Conservation (phyloP, 2,888 invertebrate genomes). For the Amiota minor region DNA sequence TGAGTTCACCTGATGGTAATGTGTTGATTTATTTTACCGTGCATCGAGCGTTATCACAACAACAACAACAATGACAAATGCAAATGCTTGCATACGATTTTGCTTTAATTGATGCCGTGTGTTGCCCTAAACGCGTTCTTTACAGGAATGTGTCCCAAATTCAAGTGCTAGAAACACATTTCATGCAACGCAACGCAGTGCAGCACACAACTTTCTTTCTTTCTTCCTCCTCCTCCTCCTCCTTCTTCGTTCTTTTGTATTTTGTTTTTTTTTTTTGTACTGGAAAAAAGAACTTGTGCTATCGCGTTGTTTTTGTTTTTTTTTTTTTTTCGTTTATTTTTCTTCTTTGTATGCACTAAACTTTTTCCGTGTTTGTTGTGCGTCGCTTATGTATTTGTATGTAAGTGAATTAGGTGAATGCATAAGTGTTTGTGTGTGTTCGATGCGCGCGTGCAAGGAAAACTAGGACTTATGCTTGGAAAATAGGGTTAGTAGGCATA, state of each 20-base stretch:
- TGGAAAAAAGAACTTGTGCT: slow-evolving; percentile 30
- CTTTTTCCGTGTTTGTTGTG: slow-evolving; percentile 37
- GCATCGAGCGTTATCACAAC: background rate
- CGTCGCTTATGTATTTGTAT: background rate
- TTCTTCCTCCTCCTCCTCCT: slow-evolving; percentile 46
- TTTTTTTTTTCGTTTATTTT: background rate
- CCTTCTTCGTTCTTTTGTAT: too few species aligned
- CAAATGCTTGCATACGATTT: slow-evolving; percentile 11
- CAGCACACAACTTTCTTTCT: slow-evolving; percentile 60
- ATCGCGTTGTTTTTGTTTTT: background rate
- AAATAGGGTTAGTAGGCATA: slow-evolving; percentile 74
- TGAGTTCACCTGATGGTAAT: too few species aligned
- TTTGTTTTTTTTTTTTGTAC: background rate
- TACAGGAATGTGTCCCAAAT: slow-evolving; percentile 67
- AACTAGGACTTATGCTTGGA: slow-evolving; percentile 73
- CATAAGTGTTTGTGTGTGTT: background rate
- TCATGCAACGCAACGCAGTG: slow-evolving; percentile 44
- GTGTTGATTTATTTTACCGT: too few species aligned
- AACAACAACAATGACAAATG: background rate
- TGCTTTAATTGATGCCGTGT: slow-evolving; percentile 23
- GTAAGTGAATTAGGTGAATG: too few species aligned
- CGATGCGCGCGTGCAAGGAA: slow-evolving; percentile 51
- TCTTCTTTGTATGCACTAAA: slow-evolving; percentile 22
- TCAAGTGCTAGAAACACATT: slow-evolving; percentile 65
- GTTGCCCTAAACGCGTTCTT: slow-evolving; percentile 55